These are phyloP conservation scores for Andrena trimmerana DNA, from an alignment of 2,888 invertebrate species.

Conservation along the genomic window DNA sequence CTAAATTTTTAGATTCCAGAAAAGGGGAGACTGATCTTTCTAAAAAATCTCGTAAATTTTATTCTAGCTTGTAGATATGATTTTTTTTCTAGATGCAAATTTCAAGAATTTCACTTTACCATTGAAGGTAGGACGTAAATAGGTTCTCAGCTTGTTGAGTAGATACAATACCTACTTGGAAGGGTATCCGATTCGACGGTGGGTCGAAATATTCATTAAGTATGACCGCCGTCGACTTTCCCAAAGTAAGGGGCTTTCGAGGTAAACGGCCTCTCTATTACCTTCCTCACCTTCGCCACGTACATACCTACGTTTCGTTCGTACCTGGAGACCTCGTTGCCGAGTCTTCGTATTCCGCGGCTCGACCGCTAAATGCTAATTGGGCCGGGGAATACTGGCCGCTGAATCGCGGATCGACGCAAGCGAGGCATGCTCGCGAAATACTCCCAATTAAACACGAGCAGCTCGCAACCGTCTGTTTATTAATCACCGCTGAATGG, in stretches of 20 bases:
- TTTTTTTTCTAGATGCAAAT: background rate
- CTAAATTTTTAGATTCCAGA: too few relatives aligned
- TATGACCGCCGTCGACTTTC: conserved; percentile 64
- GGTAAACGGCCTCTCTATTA: conserved; percentile 63
- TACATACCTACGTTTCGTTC: conserved; percentile 15
- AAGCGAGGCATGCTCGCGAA: background rate
- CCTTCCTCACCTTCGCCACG: conserved; percentile 12
- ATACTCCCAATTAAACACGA: background rate
- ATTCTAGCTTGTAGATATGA: too few relatives aligned
- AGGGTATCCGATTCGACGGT: conserved; percentile 2
- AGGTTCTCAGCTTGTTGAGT: conserved; percentile 11
- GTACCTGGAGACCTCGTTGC: background rate
- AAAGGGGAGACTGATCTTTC: too few relatives aligned
- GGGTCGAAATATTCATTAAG: conserved; percentile 40
- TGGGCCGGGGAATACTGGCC: too few relatives aligned
- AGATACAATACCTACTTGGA: conserved; percentile 14
- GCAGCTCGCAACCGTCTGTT: background rate
- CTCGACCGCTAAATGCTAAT: conserved; percentile 10
- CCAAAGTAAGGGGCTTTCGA: conserved; percentile 60
- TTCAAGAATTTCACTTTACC: background rate
- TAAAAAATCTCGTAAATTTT: too few relatives aligned
- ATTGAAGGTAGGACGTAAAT: background rate
- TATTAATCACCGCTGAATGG: background rate
- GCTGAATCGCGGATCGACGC: conserved; percentile 6
- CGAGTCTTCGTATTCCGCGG: conserved; percentile 18